Evolutionary conservation across 2,113 vertebrate species (phyloP).

Genomic region (Scomber scombrus): DNA sequence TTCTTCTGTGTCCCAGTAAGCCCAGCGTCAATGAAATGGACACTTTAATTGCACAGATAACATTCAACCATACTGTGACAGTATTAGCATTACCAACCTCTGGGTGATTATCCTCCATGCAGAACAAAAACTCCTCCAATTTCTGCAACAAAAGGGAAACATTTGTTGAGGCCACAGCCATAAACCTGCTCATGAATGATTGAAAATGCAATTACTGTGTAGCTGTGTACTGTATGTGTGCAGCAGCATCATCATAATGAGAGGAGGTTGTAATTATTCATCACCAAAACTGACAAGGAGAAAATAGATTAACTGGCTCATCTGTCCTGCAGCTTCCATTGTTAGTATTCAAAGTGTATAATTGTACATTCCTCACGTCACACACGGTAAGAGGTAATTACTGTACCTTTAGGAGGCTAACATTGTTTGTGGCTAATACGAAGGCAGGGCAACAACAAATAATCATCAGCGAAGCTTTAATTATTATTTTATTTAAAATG

Average conservation of each 20-base stretch:
- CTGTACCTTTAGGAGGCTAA: conserved; percentile 53
- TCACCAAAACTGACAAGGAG: conserved; percentile 71
- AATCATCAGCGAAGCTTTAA: conserved; percentile 54
- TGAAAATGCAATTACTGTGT: conserved; percentile 72
- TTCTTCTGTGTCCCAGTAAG: conserved; percentile 19
- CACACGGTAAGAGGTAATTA: conserved; percentile 77
- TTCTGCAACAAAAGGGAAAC: conserved; percentile 81
- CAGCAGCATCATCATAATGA: conserved; percentile 71
- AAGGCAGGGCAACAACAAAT: conserved; percentile 51
- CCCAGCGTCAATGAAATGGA: conserved; percentile 13
- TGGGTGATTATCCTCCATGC: conserved; percentile 82
- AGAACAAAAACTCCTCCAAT: conserved; percentile 86
- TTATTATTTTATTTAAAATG: conserved; percentile 49
- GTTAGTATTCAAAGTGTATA: conserved; percentile 70
- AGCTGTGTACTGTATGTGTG: conserved; percentile 64
- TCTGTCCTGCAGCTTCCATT: conserved; percentile 69
- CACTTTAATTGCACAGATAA: conserved; percentile 55
- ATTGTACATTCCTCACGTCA: conserved; percentile 64
- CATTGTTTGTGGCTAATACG: conserved; percentile 64
- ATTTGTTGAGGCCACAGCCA: conserved; percentile 67
- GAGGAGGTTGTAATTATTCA: conserved; percentile 77
- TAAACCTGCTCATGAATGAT: conserved; percentile 78
- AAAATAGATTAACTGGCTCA: conserved; percentile 68
- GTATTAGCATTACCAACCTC: conserved; percentile 75
- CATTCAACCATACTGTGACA: conserved; percentile 31